Evolutionary conservation across 2,113 vertebrate species (phyloP), one percentile per base, ranked within the genome.

Genomic region (Corythoichthys haematopterus): DNA sequence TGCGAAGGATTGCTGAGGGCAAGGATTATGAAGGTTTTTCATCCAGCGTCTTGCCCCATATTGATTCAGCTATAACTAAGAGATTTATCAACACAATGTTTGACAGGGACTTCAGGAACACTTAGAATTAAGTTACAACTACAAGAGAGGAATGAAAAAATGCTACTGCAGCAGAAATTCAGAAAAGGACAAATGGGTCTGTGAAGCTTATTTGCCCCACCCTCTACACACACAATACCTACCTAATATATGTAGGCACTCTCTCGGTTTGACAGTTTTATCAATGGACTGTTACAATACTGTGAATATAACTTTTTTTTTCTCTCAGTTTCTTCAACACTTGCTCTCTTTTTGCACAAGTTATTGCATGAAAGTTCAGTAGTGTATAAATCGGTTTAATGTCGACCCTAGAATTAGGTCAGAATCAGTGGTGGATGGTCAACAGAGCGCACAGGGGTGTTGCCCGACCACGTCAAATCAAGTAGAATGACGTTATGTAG

Each of bases 61-160:
- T 88, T 88, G 87, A 86, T 90, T 84, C 75, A 73, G 75, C 72
- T 72, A 90, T 87, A 90, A 88, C 88, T 82, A 77, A 80, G 77
- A 86, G 83, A 88, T 89, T 87, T 86, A 89, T 88, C 88, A 89
- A 88, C 76, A 82, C 76, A 81, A 76, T 88, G 80, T 87, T 88
- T 90, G 88, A 88, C 87, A 90, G 83, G 79, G 79, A 85, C 79
- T 82, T 86, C 81, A 84, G 85, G 78, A 87, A 87, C 80, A 82
- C 73, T 87, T 81, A 80, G 75, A 85, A 88, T 88, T 80, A 84
- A 86, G 84, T 84, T 87, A 75, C 79, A 81, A 73, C 80, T 64
- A 82, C 76, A 67, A 72, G 66, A 43, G n/a, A 75, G 66, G 74
- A 85, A 81, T 84, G 40, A 43, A 80, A 81, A 84, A 84, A 80